Conservation (phyloP, 1,140 invertebrate genomes). For the Drosophila pallidifrons region DNA sequence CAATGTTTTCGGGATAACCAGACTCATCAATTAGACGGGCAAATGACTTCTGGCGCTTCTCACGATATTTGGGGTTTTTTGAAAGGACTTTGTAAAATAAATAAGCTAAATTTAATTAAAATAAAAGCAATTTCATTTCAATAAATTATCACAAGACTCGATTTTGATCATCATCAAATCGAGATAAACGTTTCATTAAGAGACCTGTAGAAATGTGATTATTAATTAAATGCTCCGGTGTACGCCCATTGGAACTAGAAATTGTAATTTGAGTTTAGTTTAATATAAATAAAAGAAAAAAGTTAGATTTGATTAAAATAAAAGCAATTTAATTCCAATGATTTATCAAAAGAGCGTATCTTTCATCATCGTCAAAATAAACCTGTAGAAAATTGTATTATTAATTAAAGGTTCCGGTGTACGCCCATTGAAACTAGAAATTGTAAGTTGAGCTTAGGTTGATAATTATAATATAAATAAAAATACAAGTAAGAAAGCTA, state of each 20-base stretch:
- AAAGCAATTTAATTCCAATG: background rate
- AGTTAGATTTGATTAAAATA: too few relatives aligned
- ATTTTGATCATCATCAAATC: background rate
- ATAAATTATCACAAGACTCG: too few relatives aligned
- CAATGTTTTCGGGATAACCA: background rate
- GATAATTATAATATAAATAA: slow-evolving; percentile 35
- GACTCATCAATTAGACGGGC: background rate
- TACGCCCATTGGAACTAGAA: slow-evolving; percentile 20
- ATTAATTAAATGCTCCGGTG: slow-evolving; percentile 14
- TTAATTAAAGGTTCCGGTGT: slow-evolving; percentile 15
- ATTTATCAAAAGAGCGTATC: background rate
- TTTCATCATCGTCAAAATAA: background rate
- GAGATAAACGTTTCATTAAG: background rate
- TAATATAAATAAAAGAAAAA: slow-evolving; percentile 15
- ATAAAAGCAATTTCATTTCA: background rate
- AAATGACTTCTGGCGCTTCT: background rate
- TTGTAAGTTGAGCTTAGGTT: slow-evolving; percentile 6
- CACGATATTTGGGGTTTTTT: background rate
- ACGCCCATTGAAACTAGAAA: slow-evolving; percentile 23
- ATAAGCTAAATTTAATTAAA: background rate
- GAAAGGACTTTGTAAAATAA: background rate
- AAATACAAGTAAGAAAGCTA: background rate
- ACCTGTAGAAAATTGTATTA: slow-evolving; percentile 17
- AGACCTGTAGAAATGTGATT: slow-evolving; percentile 9
- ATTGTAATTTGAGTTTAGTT: slow-evolving; percentile 7